Evolutionary conservation across 1,140 invertebrate genomes (phyloP).

Genomic region (Drosophila bocqueti): DNA sequence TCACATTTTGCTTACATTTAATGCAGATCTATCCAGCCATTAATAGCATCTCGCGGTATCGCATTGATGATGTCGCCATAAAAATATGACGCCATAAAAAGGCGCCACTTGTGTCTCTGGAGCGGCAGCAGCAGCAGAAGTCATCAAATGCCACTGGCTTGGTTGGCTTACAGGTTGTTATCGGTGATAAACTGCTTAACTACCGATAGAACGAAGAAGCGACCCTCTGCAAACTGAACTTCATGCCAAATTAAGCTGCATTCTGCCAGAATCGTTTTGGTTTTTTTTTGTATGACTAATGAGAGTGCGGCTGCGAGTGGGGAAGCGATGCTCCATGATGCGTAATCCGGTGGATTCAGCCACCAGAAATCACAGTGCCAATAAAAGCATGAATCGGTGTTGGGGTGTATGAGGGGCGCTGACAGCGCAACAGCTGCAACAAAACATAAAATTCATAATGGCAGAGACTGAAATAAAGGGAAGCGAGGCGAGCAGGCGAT

Average conservation of each 20-base stretch:
- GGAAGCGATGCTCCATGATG: slow-evolving; percentile 2
- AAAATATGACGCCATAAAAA: slow-evolving; percentile 51
- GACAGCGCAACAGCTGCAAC: slow-evolving; percentile 42
- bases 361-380: slow-evolving; percentile 47
- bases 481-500: not conserved
- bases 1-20: slow-evolving; percentile 21
- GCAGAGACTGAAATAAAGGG: slow-evolving; percentile 6
- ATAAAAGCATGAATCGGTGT: slow-evolving; percentile 31
- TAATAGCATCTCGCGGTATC: slow-evolving; percentile 24
- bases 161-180: slow-evolving; percentile 47
- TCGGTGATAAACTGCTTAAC: slow-evolving; percentile 54
- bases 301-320: slow-evolving; percentile 6
- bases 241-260: slow-evolving; percentile 52
- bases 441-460: slow-evolving; percentile 48
- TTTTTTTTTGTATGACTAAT: slow-evolving; percentile 29
- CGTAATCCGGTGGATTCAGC: slow-evolving; percentile 39
- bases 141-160: slow-evolving; percentile 32
- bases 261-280: slow-evolving; percentile 17
- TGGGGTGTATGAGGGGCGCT: slow-evolving; percentile 5
- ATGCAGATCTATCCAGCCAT: slow-evolving; percentile 19
- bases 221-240: slow-evolving; percentile 27
- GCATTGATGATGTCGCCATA: slow-evolving; percentile 32
- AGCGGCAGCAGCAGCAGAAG: slow-evolving; percentile 1
- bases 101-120: slow-evolving; percentile 25
- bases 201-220: slow-evolving; percentile 36